Conservation (phyloP, 2,113 vertebrate species). For the Pristiophorus japonicus region DNA sequence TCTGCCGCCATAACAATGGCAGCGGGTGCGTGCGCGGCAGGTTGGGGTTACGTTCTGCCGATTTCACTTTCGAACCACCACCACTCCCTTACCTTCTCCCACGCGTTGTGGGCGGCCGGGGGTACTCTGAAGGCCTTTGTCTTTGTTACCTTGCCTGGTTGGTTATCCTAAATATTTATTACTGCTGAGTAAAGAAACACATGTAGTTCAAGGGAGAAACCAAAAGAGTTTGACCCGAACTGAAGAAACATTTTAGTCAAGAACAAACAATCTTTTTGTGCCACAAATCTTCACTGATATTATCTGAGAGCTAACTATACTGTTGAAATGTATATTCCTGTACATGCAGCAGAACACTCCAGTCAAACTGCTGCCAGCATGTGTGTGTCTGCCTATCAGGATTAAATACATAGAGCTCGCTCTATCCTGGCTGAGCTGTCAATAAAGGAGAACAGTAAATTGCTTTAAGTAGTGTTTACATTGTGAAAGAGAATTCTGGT, state of each 20-base stretch:
- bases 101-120: neutral
- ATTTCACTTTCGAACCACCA: neutral
- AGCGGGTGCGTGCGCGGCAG: too few species aligned
- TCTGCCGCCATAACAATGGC: too few species aligned
- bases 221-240: neutral
- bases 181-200: neutral
- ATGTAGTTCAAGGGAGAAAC: neutral
- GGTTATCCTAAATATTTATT: neutral
- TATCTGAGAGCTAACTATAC: neutral
- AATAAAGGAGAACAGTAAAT: neutral
- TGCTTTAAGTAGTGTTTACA: slow-evolving; percentile 20
- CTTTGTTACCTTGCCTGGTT: neutral
- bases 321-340: slow-evolving; percentile 24
- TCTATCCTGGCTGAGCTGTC: neutral
- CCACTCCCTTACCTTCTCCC: neutral
- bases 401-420: neutral
- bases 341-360: neutral
- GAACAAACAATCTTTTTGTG: neutral
- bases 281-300: neutral
- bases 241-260: neutral
- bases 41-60: neutral
- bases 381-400: neutral
- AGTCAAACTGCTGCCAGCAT: neutral
- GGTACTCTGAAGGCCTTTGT: neutral
- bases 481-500: slow-evolving; percentile 14